Conservation (phyloP, 1,140 invertebrate species). For the Laupala kohalensis region DNA sequence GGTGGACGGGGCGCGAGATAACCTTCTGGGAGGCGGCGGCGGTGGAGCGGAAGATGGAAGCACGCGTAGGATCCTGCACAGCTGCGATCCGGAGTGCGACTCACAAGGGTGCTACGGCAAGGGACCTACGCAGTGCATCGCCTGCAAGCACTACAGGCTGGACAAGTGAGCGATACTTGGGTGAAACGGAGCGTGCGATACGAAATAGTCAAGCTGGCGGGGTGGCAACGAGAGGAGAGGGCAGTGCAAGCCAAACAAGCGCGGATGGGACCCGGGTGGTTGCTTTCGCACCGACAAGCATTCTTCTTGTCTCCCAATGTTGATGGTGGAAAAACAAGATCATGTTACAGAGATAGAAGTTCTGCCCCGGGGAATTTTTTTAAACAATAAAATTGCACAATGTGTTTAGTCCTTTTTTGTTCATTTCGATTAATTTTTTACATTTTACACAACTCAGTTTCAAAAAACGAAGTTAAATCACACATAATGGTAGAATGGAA, state of each 20-base stretch:
- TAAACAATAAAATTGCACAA: no score
- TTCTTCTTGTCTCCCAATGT: no score
- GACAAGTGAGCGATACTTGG: constrained; percentile 49
- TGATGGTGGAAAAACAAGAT: no score
- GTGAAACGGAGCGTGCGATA: neutral
- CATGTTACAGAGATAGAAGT: no score
- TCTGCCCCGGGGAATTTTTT: no score
- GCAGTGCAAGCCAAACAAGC: no score
- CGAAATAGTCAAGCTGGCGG: neutral
- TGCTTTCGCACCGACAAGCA: neutral
- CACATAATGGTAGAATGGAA: no score
- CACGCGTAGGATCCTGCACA: constrained; percentile 41
- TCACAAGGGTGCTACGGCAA: constrained; percentile 67
- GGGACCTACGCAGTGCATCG: constrained; percentile 63
- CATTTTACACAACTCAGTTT: no score
- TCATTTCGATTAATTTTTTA: no score
- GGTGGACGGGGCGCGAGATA: neutral
- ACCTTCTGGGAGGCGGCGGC: neutral
- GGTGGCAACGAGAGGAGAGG: neutral
- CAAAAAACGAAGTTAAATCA: no score
- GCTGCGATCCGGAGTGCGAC: constrained; percentile 72
- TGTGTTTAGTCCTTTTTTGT: no score
- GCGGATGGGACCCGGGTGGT: no score
- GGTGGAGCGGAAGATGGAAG: constrained; percentile 2
- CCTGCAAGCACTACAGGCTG: constrained; percentile 62